Base-by-base conservation (phyloP, 2,888 invertebrate species). In the Thera britannica region DNA sequence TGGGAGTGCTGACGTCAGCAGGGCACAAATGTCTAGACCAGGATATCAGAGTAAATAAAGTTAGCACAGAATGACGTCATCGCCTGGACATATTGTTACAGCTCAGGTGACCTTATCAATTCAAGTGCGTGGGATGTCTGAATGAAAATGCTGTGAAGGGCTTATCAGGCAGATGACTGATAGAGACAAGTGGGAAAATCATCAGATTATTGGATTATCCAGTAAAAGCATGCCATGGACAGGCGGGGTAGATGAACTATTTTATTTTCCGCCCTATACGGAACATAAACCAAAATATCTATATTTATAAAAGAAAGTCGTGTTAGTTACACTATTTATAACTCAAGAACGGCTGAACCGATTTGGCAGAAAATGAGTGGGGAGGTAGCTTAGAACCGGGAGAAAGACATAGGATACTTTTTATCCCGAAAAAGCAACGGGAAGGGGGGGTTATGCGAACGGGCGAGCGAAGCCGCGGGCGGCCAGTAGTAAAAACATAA, bases 21-120 rank as follows among this genome's bases (percentile, higher is more conserved):
- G 57, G 60, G 12, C 64, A 61, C n/a, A 49, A 55, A 67, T 61
- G 68, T 68, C 68, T 68, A 68, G 65, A 68, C 68, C 65, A 55
- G 38, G 23, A 58, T 7, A 61, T 63, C 9, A 49, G 56, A 61
- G 48, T 51, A 34, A 34, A 6, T 11, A 46, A 34, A 35, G 61
- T 35, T 7, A 34, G 12, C 2, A 44, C 12, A 38, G 35, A 12
- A 41, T 60, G 60, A 65, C 65, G 65, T 65, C 60, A 60, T 48
- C 36, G 5, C 55, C 34, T 34, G 58, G 48, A 55, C 58, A 52
- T 56, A 52, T 35, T 36, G 57, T 12, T 65, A 55, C 23, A 58
- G 44, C 63, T 51, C 12, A 3, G 38, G 46, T 64, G 58, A 65
- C 59, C 59, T 60, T 65, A 59, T 60, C 55, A 65, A 58, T 49